Percentiles rank a stretch among this genome's conserved stretches.
Evolutionary conservation across 2,797 vertebrate species (phyloP).

Genomic region (Falco rusticolus): DNA sequence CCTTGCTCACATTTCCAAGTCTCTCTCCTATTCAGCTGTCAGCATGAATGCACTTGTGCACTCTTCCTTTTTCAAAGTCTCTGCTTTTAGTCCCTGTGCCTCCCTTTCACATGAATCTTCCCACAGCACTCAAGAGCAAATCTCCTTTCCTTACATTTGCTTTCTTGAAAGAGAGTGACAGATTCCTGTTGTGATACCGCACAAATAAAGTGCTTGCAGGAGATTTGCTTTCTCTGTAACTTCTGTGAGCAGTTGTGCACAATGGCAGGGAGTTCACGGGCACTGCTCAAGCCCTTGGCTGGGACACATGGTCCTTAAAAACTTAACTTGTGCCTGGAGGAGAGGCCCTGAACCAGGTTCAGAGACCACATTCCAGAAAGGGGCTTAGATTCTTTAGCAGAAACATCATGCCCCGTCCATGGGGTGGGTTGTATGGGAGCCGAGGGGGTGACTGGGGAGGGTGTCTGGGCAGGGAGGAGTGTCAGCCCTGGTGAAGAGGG

Average conservation of each 20-base stretch:
- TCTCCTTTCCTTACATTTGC: not conserved
- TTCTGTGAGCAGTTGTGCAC: not conserved
- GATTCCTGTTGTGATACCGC: constrained; percentile 9
- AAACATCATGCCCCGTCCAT: fast-evolving
- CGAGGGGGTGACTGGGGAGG: not conserved
- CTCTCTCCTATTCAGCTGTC: not conserved
- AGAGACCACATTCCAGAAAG: not conserved
- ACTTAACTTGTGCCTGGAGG: not conserved
- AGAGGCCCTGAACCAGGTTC: not conserved
- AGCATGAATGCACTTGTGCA: not conserved
- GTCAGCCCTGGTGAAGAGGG: not conserved
- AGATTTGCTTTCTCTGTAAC: constrained; percentile 12
- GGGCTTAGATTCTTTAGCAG: not conserved
- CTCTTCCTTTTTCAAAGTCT: not conserved
- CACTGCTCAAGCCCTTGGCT: constrained; percentile 10
- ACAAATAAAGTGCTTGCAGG: not conserved
- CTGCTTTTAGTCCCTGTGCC: constrained; percentile 19
- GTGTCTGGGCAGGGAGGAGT: not conserved
- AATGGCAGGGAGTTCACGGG: not conserved
- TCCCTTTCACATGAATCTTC: constrained; percentile 46
- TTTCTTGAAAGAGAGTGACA: not conserved
- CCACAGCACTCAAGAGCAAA: not conserved
- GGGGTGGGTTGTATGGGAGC: not conserved
- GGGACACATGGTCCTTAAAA: not conserved
- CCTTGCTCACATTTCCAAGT: constrained; percentile 1